phyloP scores from a whole-genome alignment of 2,888 invertebrate genomes.

The Sphaerophoria rueppellii region DNA sequence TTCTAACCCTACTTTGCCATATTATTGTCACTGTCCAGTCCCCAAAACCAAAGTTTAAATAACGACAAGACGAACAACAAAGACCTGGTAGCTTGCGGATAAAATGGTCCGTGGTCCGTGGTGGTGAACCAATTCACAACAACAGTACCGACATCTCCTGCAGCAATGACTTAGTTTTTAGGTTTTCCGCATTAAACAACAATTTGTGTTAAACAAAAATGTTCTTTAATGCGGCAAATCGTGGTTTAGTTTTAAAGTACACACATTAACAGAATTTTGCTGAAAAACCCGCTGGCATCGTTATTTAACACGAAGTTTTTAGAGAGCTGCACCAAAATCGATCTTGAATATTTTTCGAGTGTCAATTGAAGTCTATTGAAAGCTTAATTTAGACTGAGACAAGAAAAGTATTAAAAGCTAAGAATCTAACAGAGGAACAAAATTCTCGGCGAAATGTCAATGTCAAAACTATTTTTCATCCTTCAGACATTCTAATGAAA shows the following conservation, averaged over 20 bases:
- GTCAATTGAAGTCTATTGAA: constrained; percentile 64
- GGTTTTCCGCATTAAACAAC: no score
- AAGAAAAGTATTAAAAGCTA: neutral
- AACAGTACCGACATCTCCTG: constrained; percentile 43
- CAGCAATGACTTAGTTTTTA: constrained; percentile 40
- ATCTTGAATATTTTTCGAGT: constrained; percentile 47
- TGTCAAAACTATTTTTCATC: constrained; percentile 40
- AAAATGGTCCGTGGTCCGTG: neutral
- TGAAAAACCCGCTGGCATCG: no score
- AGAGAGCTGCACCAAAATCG: constrained; percentile 49
- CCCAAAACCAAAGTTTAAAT: constrained; percentile 1
- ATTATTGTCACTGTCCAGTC: neutral
- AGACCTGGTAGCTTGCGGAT: constrained; percentile 32
- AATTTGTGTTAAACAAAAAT: constrained; percentile 53
- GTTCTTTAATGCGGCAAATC: constrained; percentile 49
- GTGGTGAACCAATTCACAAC: neutral
- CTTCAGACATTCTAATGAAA: constrained; percentile 35
- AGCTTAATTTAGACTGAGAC: constrained; percentile 14
- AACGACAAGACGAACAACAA: constrained; percentile 24
- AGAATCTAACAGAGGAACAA: neutral
- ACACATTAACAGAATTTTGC: no score
- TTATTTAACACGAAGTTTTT: no score
- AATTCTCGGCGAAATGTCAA: neutral
- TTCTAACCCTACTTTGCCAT: neutral
- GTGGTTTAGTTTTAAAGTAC: constrained; percentile 4